phyloP scores from a whole-genome alignment of 1,140 invertebrate species.

The Hydropsyche tenuis region DNA sequence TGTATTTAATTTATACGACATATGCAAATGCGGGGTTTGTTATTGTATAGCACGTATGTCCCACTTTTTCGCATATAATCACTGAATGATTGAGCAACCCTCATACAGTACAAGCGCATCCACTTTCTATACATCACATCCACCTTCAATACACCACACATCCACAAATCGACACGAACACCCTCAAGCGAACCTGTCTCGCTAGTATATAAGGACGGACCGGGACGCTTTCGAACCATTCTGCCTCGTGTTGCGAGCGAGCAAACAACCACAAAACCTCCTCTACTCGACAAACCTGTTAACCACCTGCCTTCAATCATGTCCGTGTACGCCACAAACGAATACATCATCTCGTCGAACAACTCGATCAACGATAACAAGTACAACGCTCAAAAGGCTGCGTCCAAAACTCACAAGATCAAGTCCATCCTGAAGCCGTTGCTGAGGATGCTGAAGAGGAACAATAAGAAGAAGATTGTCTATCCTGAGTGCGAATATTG shows the following conservation, averaged over 20 bases:
- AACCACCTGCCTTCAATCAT: conserved; percentile 49
- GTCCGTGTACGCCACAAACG: conserved; percentile 63
- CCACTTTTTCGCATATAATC: too few relatives aligned
- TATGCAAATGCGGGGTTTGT: too few relatives aligned
- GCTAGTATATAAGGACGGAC: conserved; percentile 35
- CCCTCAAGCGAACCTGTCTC: conserved; percentile 14
- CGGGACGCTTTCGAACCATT: conserved; percentile 34
- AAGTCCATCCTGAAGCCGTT: conserved; percentile 64
- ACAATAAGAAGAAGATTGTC: conserved; percentile 61
- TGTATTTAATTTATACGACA: too few relatives aligned
- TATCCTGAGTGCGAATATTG: conserved; percentile 55
- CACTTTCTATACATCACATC: too few relatives aligned
- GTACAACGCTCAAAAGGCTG: conserved; percentile 62
- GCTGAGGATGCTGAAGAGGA: conserved; percentile 64
- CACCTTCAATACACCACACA: conserved; percentile 11
- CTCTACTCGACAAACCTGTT: conserved; percentile 28
- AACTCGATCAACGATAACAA: conserved; percentile 65
- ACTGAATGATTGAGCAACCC: conserved; percentile 24
- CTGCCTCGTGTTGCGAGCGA: conserved; percentile 38
- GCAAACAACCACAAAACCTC: conserved; percentile 30
- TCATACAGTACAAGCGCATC: not conserved
- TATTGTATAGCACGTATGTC: too few relatives aligned
- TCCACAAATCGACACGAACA: not conserved
- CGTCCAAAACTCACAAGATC: conserved; percentile 62
- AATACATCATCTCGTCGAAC: conserved; percentile 63